Base-by-base conservation (phyloP, 2,113 vertebrate species). In the Malurus elegans region DNA sequence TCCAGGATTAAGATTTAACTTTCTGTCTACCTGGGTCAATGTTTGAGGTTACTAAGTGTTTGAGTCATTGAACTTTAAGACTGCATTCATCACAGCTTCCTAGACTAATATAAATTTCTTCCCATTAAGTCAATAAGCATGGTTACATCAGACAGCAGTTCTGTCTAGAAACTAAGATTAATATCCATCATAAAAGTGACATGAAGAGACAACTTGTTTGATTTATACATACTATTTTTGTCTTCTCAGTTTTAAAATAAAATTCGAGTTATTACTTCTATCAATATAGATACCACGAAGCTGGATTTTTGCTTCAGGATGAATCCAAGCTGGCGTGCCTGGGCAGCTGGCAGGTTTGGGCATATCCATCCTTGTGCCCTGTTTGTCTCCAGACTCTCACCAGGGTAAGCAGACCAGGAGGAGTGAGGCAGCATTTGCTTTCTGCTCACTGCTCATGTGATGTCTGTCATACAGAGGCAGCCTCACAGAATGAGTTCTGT, bases 91-190 rank as follows among this genome's bases (percentile, higher is more conserved):
- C 97, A 97, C 93, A 88, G 91, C 87, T 92, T 94, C 95, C 83
- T 75, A 86, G 94, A 93, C 97, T 95, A 81, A 96, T 97, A 97
- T 86, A 95, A 93, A 97, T 98, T 94, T 96, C 84, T 96, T 92
- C 95, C 91, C 93, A 96, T 97, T 97, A 97, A 97, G 97, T 97
- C 95, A 98, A 95, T 96, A 97, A 97, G 93, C 58, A 0, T 94
- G 90, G 91, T 96, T 96, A 94, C 93, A 92, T 97, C 96, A 97
- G 97, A 96, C 94, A 96, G 95, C 93, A 84, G 54, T 84, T 88
- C 94, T 95, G 93, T 91, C 95, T 86, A 78, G 93, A 95, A 95
- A 91, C 70, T 34, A 61, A 96, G 95, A 97, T 97, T 96, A 96
- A 97, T 95, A 90, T 70, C 84, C 82, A 38, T 96, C 95, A 96